phyloP scores from a whole-genome alignment of 2,113 vertebrate genomes.

The Oenanthe oenanthe region DNA sequence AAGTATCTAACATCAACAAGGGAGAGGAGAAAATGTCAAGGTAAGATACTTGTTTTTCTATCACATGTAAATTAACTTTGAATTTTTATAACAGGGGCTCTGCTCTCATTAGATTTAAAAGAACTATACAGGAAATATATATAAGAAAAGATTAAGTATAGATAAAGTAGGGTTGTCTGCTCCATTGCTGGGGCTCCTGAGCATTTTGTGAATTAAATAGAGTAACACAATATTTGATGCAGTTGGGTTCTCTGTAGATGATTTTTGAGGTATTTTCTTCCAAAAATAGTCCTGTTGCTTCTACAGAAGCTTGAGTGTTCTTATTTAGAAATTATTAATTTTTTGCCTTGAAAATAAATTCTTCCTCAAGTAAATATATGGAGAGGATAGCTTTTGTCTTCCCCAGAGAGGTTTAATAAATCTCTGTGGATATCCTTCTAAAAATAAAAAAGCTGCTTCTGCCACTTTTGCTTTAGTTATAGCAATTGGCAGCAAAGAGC shows the following conservation, averaged over 20 bases:
- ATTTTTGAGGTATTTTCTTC: neutral
- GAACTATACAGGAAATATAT: neutral
- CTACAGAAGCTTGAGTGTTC: neutral
- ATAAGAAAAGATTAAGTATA: too few species aligned
- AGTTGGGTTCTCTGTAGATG: neutral
- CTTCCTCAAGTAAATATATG: neutral
- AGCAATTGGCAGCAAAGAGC: neutral
- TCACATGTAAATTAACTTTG: neutral
- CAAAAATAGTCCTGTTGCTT: neutral
- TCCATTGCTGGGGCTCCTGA: neutral
- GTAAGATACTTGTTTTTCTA: neutral
- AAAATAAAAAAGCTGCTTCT: neutral
- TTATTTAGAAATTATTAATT: neutral
- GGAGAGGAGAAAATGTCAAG: neutral
- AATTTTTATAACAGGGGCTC: neutral
- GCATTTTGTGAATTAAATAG: neutral
- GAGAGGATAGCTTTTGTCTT: neutral
- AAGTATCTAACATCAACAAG: rapidly evolving
- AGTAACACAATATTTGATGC: neutral
- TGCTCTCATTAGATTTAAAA: neutral
- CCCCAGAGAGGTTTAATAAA: neutral
- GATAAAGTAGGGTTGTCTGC: neutral
- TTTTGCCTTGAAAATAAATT: neutral
- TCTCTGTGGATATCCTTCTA: neutral
- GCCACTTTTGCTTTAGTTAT: neutral